Percentiles rank a stretch among this genome's conserved stretches.
phyloP scores from a whole-genome alignment of 2,888 invertebrate species.

The Perdita meconis region DNA sequence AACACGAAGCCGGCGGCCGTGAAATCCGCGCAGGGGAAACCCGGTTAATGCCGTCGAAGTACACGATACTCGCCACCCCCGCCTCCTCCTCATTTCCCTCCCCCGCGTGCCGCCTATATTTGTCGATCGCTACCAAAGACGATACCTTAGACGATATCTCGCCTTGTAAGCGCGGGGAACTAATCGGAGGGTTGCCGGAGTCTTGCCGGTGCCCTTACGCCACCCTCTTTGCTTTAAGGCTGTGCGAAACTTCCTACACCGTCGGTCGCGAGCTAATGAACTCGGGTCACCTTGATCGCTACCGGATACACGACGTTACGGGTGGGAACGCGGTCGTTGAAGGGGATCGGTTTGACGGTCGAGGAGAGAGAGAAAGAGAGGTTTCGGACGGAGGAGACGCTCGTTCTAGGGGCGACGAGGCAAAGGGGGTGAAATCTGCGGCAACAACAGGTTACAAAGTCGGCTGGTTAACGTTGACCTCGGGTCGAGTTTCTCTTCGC shows the following conservation, averaged over 20 bases:
- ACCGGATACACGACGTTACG: slow-evolving; percentile 20
- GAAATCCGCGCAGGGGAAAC: slow-evolving; percentile 64
- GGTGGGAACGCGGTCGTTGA: background rate
- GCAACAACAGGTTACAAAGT: slow-evolving; percentile 69
- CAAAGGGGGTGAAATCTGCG: slow-evolving; percentile 20
- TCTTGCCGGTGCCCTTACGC: slow-evolving; percentile 16
- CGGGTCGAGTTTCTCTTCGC: slow-evolving; percentile 59
- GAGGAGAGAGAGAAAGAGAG: background rate
- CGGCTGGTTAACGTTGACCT: slow-evolving; percentile 51
- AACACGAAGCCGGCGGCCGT: slow-evolving; percentile 67
- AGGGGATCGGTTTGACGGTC: slow-evolving; percentile 11
- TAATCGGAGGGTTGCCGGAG: slow-evolving; percentile 51
- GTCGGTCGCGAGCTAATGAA: slow-evolving; percentile 63
- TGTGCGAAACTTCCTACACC: slow-evolving; percentile 58
- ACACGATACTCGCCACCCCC: slow-evolving; percentile 35
- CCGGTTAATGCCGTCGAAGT: slow-evolving; percentile 47
- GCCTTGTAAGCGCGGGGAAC: slow-evolving; percentile 55
- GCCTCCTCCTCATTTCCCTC: too few relatives aligned
- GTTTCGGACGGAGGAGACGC: slow-evolving; percentile 15
- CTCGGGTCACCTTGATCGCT: slow-evolving; percentile 54
- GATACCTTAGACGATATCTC: slow-evolving; percentile 23
- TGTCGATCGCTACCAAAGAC: slow-evolving; percentile 57
- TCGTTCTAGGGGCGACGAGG: slow-evolving; percentile 16
- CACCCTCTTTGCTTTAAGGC: slow-evolving; percentile 39
- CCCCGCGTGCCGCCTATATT: slow-evolving; percentile 58